Evolutionary conservation across 2,797 vertebrate genomes (phyloP).

Genomic region (Gallirallus australis): DNA sequence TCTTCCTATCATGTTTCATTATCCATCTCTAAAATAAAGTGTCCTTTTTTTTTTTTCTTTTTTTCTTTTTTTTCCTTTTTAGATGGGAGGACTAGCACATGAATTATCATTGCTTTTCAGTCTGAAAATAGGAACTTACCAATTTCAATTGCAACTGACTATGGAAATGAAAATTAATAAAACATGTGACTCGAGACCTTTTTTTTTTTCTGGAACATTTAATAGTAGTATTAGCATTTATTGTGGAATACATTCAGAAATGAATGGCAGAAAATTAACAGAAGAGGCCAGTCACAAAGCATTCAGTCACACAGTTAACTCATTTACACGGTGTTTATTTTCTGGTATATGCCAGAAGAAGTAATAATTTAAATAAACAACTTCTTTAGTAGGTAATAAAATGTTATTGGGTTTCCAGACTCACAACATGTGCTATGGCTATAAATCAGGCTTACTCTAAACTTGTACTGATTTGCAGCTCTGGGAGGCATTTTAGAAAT

Average conservation of each 20-base stretch:
- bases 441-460: conserved; percentile 57
- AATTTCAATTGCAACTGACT: background rate
- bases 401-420: conserved; percentile 44
- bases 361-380: conserved; percentile 57
- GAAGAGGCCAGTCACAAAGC: background rate
- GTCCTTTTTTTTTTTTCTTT: background rate
- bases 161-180: conserved; percentile 4
- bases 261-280: conserved; percentile 23
- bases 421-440: background rate
- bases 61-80: background rate
- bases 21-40: background rate
- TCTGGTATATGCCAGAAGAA: conserved; percentile 19
- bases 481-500: conserved; percentile 16
- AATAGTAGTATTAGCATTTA: background rate
- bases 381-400: conserved; percentile 53
- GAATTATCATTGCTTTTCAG: conserved; percentile 8
- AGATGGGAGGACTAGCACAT: background rate
- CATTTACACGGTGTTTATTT: conserved; percentile 22
- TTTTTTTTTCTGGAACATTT: background rate
- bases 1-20: background rate
- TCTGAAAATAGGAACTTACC: background rate
- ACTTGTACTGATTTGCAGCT: conserved; percentile 35
- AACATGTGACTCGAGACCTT: background rate
- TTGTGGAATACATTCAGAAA: conserved; percentile 10
- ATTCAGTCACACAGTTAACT: background rate